Evolutionary conservation across 2,797 vertebrate species (phyloP).

Genomic region (Sebastes hopkinsi): DNA sequence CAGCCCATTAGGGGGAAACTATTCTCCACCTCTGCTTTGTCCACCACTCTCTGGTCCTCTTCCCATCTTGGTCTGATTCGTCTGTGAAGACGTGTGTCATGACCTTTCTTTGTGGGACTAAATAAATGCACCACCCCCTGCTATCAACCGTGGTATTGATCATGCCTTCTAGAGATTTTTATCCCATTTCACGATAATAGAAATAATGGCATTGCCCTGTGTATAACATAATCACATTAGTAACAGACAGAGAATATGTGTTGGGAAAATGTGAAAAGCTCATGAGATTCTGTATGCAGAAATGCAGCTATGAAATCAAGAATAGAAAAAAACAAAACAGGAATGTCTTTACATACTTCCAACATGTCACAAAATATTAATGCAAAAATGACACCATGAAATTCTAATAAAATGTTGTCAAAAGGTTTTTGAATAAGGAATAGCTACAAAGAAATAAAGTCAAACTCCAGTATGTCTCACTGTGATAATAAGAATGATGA

Average conservation of each 20-base stretch:
- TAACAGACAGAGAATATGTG: not conserved
- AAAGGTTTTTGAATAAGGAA: not conserved
- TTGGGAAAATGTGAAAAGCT: slow-evolving; percentile 9
- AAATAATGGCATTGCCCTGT: slow-evolving; percentile 23
- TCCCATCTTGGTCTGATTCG: slow-evolving; percentile 37
- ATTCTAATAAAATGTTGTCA: not conserved
- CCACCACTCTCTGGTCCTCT: slow-evolving; percentile 17
- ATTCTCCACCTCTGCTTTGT: slow-evolving; percentile 61
- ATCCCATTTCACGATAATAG: slow-evolving; percentile 33
- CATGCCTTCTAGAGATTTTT: slow-evolving; percentile 29
- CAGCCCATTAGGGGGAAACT: slow-evolving; percentile 89
- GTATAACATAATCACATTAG: slow-evolving; percentile 10
- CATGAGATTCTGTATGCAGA: not conserved
- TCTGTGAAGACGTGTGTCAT: slow-evolving; percentile 25
- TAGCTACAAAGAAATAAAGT: not conserved
- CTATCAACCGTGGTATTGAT: slow-evolving; percentile 20
- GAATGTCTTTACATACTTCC: not conserved
- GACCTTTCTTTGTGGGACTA: slow-evolving; percentile 49
- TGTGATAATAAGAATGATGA: not conserved
- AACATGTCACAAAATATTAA: not conserved
- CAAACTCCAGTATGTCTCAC: not conserved
- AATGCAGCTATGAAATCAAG: not conserved
- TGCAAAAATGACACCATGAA: not conserved
- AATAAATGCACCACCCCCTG: slow-evolving; percentile 39
- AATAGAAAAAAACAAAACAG: not conserved